phyloP scores from a whole-genome alignment of 2,888 invertebrate species.

The Hesperia comma region DNA sequence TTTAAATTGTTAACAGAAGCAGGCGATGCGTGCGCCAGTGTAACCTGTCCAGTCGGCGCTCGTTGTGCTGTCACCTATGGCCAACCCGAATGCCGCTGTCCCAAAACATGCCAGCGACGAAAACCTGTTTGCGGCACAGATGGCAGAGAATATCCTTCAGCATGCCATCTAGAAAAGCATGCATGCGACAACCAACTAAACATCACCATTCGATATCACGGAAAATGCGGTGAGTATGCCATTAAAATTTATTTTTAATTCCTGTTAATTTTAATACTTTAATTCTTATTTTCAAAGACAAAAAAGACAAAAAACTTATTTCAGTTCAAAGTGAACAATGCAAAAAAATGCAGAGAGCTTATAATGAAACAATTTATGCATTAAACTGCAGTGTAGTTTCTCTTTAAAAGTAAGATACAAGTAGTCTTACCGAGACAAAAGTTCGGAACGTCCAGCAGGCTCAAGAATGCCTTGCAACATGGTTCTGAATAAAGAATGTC shows the following conservation, averaged over 20 bases:
- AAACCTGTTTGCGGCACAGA: constrained; percentile 95
- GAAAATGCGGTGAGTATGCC: constrained; percentile 91
- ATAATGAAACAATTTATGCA: constrained; percentile 36
- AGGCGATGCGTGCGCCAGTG: constrained; percentile 88
- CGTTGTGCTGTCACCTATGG: constrained; percentile 88
- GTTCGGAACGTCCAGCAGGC: constrained; percentile 34
- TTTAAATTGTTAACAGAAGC: constrained; percentile 79
- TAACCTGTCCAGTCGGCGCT: constrained; percentile 88
- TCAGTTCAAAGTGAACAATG: constrained; percentile 5
- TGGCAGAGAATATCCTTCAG: constrained; percentile 92
- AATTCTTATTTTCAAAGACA: neutral
- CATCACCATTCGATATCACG: constrained; percentile 91
- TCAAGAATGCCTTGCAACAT: constrained; percentile 30
- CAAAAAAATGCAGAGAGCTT: constrained; percentile 17
- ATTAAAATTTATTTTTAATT: neutral
- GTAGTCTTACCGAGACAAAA: constrained; percentile 24
- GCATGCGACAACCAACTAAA: constrained; percentile 90
- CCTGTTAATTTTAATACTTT: neutral
- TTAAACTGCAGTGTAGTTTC: constrained; percentile 23
- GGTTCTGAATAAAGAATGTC: constrained; percentile 33
- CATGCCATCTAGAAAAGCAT: constrained; percentile 92
- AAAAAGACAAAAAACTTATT: too few species aligned
- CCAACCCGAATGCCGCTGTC: constrained; percentile 86
- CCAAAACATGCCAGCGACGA: constrained; percentile 85
- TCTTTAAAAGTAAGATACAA: constrained; percentile 28